phyloP scores from a whole-genome alignment of 2,113 vertebrate species.

The Podiceps cristatus region DNA sequence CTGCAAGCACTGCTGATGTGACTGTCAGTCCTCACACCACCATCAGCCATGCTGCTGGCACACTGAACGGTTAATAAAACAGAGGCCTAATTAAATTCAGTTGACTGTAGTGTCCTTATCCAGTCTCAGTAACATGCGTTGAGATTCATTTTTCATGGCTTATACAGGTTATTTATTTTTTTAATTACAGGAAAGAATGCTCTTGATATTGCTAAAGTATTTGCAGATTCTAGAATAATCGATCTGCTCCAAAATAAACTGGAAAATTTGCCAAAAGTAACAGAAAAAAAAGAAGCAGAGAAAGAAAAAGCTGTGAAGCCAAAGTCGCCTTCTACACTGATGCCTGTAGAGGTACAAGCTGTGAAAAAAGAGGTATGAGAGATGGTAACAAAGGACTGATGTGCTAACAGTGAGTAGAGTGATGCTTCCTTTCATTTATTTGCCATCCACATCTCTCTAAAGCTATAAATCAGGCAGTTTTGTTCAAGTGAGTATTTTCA shows the following conservation, averaged over 20 bases:
- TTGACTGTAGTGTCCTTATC: neutral
- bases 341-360: neutral
- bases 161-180: neutral
- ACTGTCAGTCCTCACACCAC: neutral
- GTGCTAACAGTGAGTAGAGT: neutral
- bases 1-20: neutral
- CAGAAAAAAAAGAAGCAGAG: constrained; percentile 73
- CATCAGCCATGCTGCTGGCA: neutral
- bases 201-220: constrained; percentile 84
- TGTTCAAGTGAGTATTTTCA: neutral
- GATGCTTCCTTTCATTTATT: neutral
- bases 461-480: neutral
- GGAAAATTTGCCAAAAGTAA: constrained; percentile 76
- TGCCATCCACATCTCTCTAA: neutral
- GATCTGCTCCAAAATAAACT: constrained; percentile 82
- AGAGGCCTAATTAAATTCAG: neutral
- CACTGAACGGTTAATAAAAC: neutral
- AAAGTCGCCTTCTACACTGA: constrained; percentile 33
- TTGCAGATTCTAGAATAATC: constrained; percentile 82
- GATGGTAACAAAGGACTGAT: neutral
- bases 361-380: constrained; percentile 69
- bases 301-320: constrained; percentile 47
- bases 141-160: neutral
- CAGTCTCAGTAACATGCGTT: neutral
- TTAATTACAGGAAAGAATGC: constrained; percentile 79